A percentile compares a stretch with the other conserved stretches of the same genome.
phyloP scores from a whole-genome alignment of 2,797 vertebrate genomes.

The Chiloscyllium punctatum region DNA sequence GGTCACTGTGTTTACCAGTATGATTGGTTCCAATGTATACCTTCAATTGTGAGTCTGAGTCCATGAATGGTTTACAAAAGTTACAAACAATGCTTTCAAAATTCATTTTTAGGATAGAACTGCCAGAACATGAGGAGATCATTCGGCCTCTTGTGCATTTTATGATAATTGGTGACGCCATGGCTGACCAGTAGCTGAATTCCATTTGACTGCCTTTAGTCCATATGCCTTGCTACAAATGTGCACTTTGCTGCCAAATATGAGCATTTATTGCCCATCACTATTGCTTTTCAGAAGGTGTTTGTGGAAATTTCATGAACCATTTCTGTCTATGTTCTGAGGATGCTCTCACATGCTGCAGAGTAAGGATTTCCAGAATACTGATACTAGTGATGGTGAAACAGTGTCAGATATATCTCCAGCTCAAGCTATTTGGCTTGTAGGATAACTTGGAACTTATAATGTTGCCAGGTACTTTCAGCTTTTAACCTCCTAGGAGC shows the following conservation, averaged over 20 bases:
- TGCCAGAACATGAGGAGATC: neutral
- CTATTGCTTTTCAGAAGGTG: neutral
- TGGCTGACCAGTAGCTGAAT: neutral
- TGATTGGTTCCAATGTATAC: neutral
- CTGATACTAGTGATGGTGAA: neutral
- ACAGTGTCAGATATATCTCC: neutral
- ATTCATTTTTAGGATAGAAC: neutral
- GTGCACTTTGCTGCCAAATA: neutral
- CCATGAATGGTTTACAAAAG: neutral
- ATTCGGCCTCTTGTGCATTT: too few relatives aligned
- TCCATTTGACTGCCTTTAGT: neutral
- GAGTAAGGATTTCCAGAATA: neutral
- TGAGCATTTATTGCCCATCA: neutral
- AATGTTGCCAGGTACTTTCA: neutral
- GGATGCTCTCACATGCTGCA: neutral
- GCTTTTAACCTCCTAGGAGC: neutral
- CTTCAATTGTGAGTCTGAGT: neutral
- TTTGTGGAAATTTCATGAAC: neutral
- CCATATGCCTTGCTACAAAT: neutral
- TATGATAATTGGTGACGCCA: neutral
- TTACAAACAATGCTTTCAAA: neutral
- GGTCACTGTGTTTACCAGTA: neutral
- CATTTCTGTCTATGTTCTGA: neutral
- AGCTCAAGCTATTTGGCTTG: neutral
- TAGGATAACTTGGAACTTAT: neutral